Evolutionary conservation across 1,140 invertebrate species (phyloP), one percentile per base, ranked within the genome.

Genomic region (Lamellibrachia luymesi): DNA sequence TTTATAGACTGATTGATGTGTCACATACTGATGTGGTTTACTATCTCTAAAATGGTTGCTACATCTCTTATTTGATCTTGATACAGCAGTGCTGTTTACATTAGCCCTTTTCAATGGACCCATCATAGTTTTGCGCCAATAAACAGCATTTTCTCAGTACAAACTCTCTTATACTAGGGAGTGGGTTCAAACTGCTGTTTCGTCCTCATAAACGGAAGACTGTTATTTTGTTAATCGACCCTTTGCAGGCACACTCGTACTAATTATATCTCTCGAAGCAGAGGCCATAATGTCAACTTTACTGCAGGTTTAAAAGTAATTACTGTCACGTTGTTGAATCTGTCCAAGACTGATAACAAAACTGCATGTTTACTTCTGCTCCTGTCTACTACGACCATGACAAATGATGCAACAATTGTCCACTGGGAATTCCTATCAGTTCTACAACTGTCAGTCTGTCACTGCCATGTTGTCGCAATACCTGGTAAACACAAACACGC

Each of bases 261-360:
- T 38, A 38, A 80, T 10, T 10, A 17, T 80, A 80, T 80, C 64
- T 80, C 64, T 22, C 17, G 25, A 22, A 80, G 17, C 64, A 80
- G 64, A 80, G 17, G 64, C 13, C 64, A 80, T 80, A 80, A 80
- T 80, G 25, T 22, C 2, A 80, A 10, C 64, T 80, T 80, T 80
- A 80, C 64, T 80, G 8, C 64, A 80, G 13, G 17, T 38, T 38
- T 80, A 22, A 22, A 80, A 22, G 64, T 80, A 10, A 80, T 80
- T 80, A 80, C 25, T 80, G 64, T 0, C 64, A 80, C 64, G 25
- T 22, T 80, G 64, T 80, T 80, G 64, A 22, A 80, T 80, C 64
- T 80, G 64, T 80, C 64, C 64, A 80, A 80, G 64, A 80, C 64
- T 80, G 64, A 80, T 80, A 80, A 80, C 64, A 80, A 80, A 80